Evolutionary conservation across 2,797 vertebrate genomes (phyloP), one percentile per base, ranked within the genome.

Genomic region (Malurus leucopterus): DNA sequence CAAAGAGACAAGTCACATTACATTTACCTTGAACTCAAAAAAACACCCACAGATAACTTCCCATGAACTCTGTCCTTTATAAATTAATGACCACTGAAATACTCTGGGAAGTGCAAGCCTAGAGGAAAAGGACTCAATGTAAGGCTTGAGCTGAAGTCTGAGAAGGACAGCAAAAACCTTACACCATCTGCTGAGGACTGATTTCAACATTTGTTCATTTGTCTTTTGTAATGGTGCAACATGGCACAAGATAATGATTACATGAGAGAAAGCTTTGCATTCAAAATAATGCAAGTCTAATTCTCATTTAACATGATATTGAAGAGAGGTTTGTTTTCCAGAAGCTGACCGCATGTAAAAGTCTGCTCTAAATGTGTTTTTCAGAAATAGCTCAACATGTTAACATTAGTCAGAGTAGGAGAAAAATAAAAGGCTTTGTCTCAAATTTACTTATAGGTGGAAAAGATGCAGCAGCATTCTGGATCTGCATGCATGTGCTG

Each of bases 1-100:
- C 71, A 88, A 88, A 90, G 79, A 86, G 84, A 65, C 20, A 82
- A 55, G 70, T 86, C 46, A 70, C 14, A 23, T 5, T 61, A 20
- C 24, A n/a, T 36, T 75, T 76, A 63, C 22, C 13, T 61, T 69
- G 38, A 55, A 49, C 29, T 62, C 51, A 2, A 70, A 64, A 61
- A 68, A 12, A 3, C 23, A 54, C 14, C 34, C 24, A 32, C 34
- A 69, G 27, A 8, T 49, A 53, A 43, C 43, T 64, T 76, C 15
- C 59, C 73, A 7, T 7, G 4, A 81, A 70, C 3, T 54, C 46
- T 5, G 8, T 29, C 22, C 44, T 75, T 49, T 64, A 14, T 36
- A 47, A 82, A 59, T 46, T 24, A 32, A 59, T 14, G 24, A 49
- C 30, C 17, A 4, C 18, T 47, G 47, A 73, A 82, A 67, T 53